Evolutionary conservation across 2,888 invertebrate species (phyloP), one percentile per base, ranked within the genome.

Genomic region (Habroteleia sp.): DNA sequence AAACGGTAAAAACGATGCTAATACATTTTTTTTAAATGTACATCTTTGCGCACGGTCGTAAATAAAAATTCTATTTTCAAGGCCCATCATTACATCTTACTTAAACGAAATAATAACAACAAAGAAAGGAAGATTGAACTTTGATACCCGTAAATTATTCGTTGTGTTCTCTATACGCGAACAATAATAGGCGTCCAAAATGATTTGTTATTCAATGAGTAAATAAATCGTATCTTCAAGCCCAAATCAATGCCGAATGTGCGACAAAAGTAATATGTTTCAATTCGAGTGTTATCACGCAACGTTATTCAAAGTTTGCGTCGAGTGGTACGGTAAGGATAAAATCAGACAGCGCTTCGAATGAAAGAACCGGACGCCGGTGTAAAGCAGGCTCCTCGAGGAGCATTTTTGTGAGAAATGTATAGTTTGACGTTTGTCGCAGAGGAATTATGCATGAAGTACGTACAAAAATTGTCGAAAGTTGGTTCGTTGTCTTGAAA

Each of bases 291-390:
- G 10, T 56, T 56, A 66, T 66, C 66, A 48, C 66, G 48, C 66
- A 44, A 44, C 52, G 20, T 65, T 66, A 66, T 66, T 66, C 63
- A 52, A 63, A 41, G 31, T 63, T 62, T 31, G 41, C 20, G 14
- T 46, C 54, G 65, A 66, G 65, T 66, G 65, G 54, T 66, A 48
- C 31, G 46, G 29, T 46, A 54, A 66, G 54, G 65, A 66, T 66
- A 66, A 66, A 35, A 66, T 66, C 65, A 54, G 65, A 66, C 65
- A 27, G 27, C 27, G 63, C 27, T 7, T 1, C 6, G 42, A 52
- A 48, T 50, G 56, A 66, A 54, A 46, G 63, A 63, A n/a, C 0
- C 23, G 17, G 5, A 23, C 41, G 4, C 0, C 17, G n/a, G 8
- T 29, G 39, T 29, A 54, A 27, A 54, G 11, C 29, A 33, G 33